Evolutionary conservation across 2,888 invertebrate species (phyloP), one percentile per base, ranked within the genome.

Genomic region (Tetragnatha montana): DNA sequence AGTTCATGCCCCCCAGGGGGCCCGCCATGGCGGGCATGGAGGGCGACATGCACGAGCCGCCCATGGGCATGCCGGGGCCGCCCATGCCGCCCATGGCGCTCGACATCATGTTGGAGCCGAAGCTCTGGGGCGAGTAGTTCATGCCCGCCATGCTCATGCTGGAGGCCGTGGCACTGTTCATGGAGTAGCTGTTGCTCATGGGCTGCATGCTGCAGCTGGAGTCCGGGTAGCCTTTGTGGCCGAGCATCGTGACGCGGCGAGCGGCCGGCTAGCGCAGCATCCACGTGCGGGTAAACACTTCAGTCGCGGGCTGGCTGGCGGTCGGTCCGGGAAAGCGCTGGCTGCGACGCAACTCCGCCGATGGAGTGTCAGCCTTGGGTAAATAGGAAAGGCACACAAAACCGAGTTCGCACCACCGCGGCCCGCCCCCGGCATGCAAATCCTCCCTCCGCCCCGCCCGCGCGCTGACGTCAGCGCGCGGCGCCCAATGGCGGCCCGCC

Each of bases 361-460:
- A 79, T 90, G 82, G 87, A 90, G 89, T 90, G 89, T 87, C 89
- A 82, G 85, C 89, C 89, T 83, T 90, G 82, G 89, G 89, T 90
- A 90, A 90, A 90, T 90, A 90, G 89, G 89, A 78, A 89, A 82
- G 89, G 89, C 89, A 90, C 89, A 90, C 89, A 90, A 90, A 90
- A 87, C 89, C 89, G 73, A 83, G 83, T 83, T 88, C 88, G 71
- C 89, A 76, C 85, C 76, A 69, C 81, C 76, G 76, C 81, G 86
- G 21, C 51, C 75, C 82, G 73, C 90, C 90, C 84, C 84, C 90
- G 50, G 76, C 90, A 90, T 90, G 87, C 87, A 87, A 90, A 90
- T 90, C 87, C 84, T 74, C 81, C 87, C 83, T 83, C 81, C 60
- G 76, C 80, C 90, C 76, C 21, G 49, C 14, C 10, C 19, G 4